These are phyloP conservation scores for Brachionus koreanus DNA, from an alignment of 1,140 invertebrate genomes.

Conservation along the genomic window DNA sequence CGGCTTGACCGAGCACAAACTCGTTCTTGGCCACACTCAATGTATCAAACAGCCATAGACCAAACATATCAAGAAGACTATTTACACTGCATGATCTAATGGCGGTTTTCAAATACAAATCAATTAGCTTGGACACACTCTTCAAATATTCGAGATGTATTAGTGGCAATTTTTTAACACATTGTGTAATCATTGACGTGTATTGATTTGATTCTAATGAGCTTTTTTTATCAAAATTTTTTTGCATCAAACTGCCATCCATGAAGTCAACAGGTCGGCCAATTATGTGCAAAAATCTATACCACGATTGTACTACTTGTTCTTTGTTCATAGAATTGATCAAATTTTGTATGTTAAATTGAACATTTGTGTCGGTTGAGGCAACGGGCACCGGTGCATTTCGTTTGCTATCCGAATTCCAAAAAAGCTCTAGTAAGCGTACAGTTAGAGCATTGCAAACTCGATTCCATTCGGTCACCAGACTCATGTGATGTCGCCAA, in stretches of 20 bases:
- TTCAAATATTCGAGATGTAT: constrained; percentile 1
- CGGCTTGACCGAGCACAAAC: constrained; percentile 72
- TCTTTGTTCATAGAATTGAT: constrained; percentile 78
- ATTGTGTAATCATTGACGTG: constrained; percentile 76
- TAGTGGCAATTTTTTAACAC: constrained; percentile 2
- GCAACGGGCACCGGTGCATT: neutral
- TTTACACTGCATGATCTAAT: constrained; percentile 57
- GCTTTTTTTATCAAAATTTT: constrained; percentile 57
- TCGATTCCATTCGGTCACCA: constrained; percentile 90
- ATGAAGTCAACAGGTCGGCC: constrained; percentile 89
- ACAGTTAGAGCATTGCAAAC: constrained; percentile 83
- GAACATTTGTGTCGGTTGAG: constrained; percentile 42
- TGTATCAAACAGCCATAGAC: constrained; percentile 92
- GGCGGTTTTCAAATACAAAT: neutral
- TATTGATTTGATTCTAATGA: constrained; percentile 73
- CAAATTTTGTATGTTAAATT: constrained; percentile 74
- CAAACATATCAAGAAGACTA: constrained; percentile 89
- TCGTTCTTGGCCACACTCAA: constrained; percentile 65
- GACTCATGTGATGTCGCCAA: constrained; percentile 84
- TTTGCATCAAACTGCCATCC: constrained; percentile 67
- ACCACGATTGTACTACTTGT: constrained; percentile 87
- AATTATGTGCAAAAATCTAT: constrained; percentile 81
- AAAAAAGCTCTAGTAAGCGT: constrained; percentile 77
- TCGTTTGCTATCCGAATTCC: constrained; percentile 74
- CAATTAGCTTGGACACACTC: neutral